Base-by-base conservation (phyloP, 1,140 invertebrate species). In the Polypedilum vanderplanki region DNA sequence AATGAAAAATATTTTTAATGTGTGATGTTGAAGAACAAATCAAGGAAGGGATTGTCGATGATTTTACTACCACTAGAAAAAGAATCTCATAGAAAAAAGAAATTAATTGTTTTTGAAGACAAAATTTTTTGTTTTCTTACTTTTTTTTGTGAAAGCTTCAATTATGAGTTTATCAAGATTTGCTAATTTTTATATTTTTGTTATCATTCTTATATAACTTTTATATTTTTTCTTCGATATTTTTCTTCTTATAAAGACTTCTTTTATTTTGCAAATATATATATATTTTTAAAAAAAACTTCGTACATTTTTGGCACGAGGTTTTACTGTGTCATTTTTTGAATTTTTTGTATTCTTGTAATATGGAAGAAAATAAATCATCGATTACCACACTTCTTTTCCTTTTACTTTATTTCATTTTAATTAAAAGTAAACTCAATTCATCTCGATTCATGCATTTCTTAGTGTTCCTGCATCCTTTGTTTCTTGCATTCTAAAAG, bases 171-270 rank as follows among this genome's bases (percentile, higher is more conserved):
- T 57, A 70, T 22, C 65, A 70, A 70, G 65, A 70, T 22, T 70
- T 70, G 65, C 65, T 70, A 70, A 70, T 70, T 20, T 70, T 20
- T 70, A 70, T 70, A n/a, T 70, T 70, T 70, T 70, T 70, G 12
- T 57, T 57, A 70, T 70, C 65, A 70, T 70, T 70, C 65, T 70
- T 70, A 70, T 70, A 22, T 70, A 70, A 70, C 65, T 57, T 70
- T 70, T 70, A 20, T 70, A 20, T 22, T 22, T 70, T 18, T 70
- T 70, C 20, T 22, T 70, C 65, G 65, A 70, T 70, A 70, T 70
- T 57, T 57, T 57, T 57, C n/a, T 8, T 70, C 65, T 70, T 70
- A 70, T 70, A 70, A 70, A 70, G 65, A 70, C 46, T 57, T 46
- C 15, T 46, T 57, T 57, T 57, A 12, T 57, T 57, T 57, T 57